phyloP scores from a whole-genome alignment of 2,113 vertebrate genomes.

The Centrocercus urophasianus region DNA sequence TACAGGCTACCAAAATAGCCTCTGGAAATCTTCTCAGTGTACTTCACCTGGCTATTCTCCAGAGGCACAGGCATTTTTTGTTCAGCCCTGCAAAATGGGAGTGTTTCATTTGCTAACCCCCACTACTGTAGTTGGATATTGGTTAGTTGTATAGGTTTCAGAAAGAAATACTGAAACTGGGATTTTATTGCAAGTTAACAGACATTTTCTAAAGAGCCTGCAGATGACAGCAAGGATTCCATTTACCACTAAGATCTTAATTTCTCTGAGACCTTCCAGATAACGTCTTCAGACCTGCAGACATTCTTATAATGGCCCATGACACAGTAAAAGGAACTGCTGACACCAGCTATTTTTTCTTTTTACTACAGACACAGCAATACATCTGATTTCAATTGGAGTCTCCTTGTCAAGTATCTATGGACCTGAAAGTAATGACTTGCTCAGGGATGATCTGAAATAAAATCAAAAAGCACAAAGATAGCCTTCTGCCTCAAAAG shows the following conservation, averaged over 20 bases:
- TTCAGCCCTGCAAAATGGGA: background rate
- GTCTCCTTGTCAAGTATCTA: background rate
- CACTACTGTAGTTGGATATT: background rate
- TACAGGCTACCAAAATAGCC: background rate
- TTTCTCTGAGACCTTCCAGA: background rate
- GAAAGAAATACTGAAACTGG: background rate
- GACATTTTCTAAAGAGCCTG: background rate
- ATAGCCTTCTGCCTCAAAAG: background rate
- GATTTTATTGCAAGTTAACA: background rate
- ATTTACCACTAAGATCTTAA: background rate
- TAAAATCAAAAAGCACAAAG: background rate
- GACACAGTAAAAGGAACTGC: background rate
- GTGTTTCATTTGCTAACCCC: background rate
- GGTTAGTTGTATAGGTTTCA: background rate
- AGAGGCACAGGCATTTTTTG: background rate
- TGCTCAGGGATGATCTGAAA: rapidly evolving
- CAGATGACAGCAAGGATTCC: background rate
- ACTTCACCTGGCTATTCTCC: background rate
- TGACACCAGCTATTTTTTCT: background rate
- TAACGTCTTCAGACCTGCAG: background rate
- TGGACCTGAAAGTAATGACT: background rate
- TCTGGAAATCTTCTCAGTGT: background rate
- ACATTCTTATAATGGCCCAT: background rate
- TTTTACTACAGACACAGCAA: background rate
- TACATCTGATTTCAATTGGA: background rate